phyloP scores from a whole-genome alignment of 2,797 vertebrate species.

The Gouania willdenowi region DNA sequence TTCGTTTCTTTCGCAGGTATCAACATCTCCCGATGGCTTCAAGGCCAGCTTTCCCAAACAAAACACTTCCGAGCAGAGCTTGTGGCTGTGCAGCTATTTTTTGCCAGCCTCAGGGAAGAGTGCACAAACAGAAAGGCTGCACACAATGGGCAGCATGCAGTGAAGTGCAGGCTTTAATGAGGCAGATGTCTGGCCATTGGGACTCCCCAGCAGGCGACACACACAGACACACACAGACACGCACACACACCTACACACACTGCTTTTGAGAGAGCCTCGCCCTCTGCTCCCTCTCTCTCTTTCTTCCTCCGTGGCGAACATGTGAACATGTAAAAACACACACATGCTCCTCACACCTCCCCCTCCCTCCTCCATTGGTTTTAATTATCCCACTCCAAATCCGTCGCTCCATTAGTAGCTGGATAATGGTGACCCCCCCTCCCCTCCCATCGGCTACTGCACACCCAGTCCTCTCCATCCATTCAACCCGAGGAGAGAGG shows the following conservation, averaged over 20 bases:
- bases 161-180: slow-evolving; percentile 78
- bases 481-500: slow-evolving; percentile 64
- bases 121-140: slow-evolving; percentile 55
- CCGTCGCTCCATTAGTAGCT: slow-evolving; percentile 71
- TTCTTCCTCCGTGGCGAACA: slow-evolving; percentile 44
- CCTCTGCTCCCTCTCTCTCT: slow-evolving; percentile 34
- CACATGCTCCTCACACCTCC: background rate
- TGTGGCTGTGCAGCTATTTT: slow-evolving; percentile 46
- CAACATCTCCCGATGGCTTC: slow-evolving; percentile 23
- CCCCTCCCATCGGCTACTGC: slow-evolving; percentile 19
- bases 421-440: slow-evolving; percentile 67
- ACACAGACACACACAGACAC: slow-evolving; percentile 46
- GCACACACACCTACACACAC: slow-evolving; percentile 42
- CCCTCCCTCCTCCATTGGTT: slow-evolving; percentile 43
- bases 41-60: slow-evolving; percentile 33
- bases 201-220: slow-evolving; percentile 53
- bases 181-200: slow-evolving; percentile 80
- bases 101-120: slow-evolving; percentile 26
- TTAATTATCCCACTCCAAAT: slow-evolving; percentile 80
- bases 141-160: slow-evolving; percentile 73
- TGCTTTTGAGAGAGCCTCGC: slow-evolving; percentile 48
- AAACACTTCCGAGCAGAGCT: slow-evolving; percentile 39
- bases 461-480: slow-evolving; percentile 44
- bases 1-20: too few relatives aligned
- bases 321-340: slow-evolving; percentile 50